Evolutionary conservation across 2,797 vertebrate species (phyloP).

Genomic region (Clarias platycephalus): DNA sequence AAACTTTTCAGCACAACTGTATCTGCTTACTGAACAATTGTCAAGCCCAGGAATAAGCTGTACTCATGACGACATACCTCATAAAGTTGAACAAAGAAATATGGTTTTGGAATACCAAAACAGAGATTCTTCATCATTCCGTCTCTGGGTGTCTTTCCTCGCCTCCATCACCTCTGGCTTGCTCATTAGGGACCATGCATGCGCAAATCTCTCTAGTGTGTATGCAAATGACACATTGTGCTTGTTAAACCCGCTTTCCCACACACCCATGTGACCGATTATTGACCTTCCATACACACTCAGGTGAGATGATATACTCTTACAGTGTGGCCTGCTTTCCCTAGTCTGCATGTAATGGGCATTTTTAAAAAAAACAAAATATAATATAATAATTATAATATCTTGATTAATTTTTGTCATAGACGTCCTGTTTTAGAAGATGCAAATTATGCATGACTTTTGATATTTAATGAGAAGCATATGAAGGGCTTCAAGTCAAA

Average conservation of each 20-base stretch:
- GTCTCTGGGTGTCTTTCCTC: not conserved
- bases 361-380: not conserved
- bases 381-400: too few relatives aligned
- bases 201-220: not conserved
- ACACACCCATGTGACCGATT: constrained; percentile 10
- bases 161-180: not conserved
- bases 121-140: too few relatives aligned
- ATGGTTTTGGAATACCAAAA: not conserved
- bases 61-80: not conserved
- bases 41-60: not conserved
- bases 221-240: constrained; percentile 17
- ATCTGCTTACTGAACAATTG: not conserved
- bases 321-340: constrained; percentile 40
- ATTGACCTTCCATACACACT: constrained; percentile 34
- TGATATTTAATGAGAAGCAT: not conserved
- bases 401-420: not conserved
- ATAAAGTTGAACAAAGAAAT: not conserved
- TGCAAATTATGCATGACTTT: not conserved
- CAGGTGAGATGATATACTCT: constrained; percentile 42
- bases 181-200: not conserved
- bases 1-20: too few relatives aligned
- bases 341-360: not conserved
- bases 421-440: not conserved
- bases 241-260: not conserved
- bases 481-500: too few relatives aligned